These are phyloP conservation scores for Resseliella maxima DNA, from an alignment of 2,888 invertebrate species.

Conservation along the genomic window DNA sequence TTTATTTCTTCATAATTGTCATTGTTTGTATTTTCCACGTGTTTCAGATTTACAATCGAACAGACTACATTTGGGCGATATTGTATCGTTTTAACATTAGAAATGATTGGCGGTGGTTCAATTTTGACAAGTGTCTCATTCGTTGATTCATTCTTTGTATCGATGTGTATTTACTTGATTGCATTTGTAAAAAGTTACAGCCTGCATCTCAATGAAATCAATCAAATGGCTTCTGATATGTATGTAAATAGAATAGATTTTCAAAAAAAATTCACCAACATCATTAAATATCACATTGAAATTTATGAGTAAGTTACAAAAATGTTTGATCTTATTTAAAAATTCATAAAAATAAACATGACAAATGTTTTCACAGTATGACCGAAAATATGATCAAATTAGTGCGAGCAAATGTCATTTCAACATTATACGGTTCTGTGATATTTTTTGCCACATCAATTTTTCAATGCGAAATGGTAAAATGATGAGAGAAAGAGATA, in stretches of 20 bases:
- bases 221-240: background rate
- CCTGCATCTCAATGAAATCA: background rate
- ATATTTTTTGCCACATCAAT: constrained; percentile 26
- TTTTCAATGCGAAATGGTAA: constrained; percentile 29
- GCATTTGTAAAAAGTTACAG: background rate
- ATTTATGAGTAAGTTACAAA: background rate
- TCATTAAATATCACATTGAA: background rate
- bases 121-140: background rate
- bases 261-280: background rate
- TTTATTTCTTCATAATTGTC: background rate
- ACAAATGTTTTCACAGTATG: background rate
- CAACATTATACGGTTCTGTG: background rate
- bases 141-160: background rate
- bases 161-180: constrained; percentile 3
- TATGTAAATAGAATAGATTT: background rate
- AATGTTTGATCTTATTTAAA: background rate
- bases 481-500: background rate
- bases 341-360: too few relatives aligned
- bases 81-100: background rate
- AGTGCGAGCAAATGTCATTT: background rate
- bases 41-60: constrained; percentile 36
- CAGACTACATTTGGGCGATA: constrained; percentile 44
- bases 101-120: background rate
- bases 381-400: background rate
- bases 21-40: background rate